Evolutionary conservation across 2,888 invertebrate species (phyloP).

Genomic region (Colletes collaris): DNA sequence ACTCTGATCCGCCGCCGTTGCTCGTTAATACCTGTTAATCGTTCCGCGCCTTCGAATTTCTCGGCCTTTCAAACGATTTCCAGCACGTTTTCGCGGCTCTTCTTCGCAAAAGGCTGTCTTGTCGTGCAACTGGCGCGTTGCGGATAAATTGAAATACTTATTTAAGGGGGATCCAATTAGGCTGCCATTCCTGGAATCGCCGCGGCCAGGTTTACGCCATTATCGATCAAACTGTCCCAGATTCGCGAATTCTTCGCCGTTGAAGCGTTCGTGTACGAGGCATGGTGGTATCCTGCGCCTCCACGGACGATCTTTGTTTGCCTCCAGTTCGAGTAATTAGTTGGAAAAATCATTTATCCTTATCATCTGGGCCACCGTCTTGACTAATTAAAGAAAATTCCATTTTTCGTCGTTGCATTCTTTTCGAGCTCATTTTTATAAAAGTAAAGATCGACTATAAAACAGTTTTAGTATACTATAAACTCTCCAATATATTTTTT

Average conservation of each 20-base stretch:
- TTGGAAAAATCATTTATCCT: not conserved
- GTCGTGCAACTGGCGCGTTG: conserved; percentile 9
- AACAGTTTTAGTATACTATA: too few relatives aligned
- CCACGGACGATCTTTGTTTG: conserved; percentile 6
- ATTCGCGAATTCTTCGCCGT: conserved; percentile 62
- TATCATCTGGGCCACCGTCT: not conserved
- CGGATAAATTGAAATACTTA: conserved; percentile 58
- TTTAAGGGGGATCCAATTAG: conserved; percentile 60
- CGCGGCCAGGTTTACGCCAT: conserved; percentile 60
- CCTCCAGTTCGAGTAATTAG: not conserved
- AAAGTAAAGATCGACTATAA: too few relatives aligned
- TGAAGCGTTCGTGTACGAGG: conserved; percentile 45
- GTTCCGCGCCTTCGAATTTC: not conserved
- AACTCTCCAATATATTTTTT: too few relatives aligned
- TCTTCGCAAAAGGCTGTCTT: conserved; percentile 1
- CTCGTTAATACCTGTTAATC: not conserved
- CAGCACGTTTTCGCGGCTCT: not conserved
- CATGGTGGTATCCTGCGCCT: not conserved
- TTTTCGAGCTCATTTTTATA: not conserved
- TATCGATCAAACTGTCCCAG: conserved; percentile 75
- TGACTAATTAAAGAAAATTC: not conserved
- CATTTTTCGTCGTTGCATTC: not conserved
- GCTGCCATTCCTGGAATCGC: conserved; percentile 54
- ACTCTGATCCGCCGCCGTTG: not conserved
- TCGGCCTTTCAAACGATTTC: not conserved